Percentiles rank a stretch among this genome's conserved stretches.
Conservation (phyloP, 2,113 vertebrate genomes). For the Noturus placidus region DNA sequence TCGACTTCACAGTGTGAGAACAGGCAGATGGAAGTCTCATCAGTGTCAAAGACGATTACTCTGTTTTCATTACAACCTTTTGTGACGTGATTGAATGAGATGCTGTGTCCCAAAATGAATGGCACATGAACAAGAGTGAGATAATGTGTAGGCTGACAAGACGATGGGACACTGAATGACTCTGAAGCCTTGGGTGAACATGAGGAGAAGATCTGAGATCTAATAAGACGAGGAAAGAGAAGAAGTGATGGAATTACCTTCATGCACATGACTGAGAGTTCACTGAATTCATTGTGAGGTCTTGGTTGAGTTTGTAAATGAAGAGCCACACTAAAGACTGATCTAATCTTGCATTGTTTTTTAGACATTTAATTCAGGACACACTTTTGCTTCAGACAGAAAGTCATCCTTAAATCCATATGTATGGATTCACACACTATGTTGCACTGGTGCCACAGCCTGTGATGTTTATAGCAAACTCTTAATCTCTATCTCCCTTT, state of each 20-base stretch:
- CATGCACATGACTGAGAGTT: background rate
- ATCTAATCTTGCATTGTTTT: constrained; percentile 31
- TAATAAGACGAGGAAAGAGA: background rate
- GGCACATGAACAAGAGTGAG: constrained; percentile 21
- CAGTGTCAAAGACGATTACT: constrained; percentile 35
- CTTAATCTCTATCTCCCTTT: constrained; percentile 24
- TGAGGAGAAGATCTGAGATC: background rate
- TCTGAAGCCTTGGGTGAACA: background rate
- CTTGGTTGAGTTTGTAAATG: constrained; percentile 2
- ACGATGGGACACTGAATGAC: constrained; percentile 15
- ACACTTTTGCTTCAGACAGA: constrained; percentile 25
- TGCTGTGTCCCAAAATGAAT: constrained; percentile 33
- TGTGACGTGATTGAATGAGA: constrained; percentile 37
- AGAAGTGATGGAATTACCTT: constrained; percentile 1
- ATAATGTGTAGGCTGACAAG: background rate
- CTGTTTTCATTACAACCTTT: constrained; percentile 36
- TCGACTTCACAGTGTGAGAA: constrained; percentile 9
- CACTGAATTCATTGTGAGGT: background rate
- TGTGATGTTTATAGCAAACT: constrained; percentile 38
- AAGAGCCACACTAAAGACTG: background rate
- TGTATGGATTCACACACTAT: constrained; percentile 2
- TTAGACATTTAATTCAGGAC: constrained; percentile 31
- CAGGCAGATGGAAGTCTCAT: constrained; percentile 29
- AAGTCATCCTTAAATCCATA: background rate
- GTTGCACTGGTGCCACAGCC: constrained; percentile 7